A percentile compares a stretch with the other conserved stretches of the same genome.
Evolutionary conservation across 2,797 vertebrate genomes (phyloP).

Genomic region (Coendou prehensilis): DNA sequence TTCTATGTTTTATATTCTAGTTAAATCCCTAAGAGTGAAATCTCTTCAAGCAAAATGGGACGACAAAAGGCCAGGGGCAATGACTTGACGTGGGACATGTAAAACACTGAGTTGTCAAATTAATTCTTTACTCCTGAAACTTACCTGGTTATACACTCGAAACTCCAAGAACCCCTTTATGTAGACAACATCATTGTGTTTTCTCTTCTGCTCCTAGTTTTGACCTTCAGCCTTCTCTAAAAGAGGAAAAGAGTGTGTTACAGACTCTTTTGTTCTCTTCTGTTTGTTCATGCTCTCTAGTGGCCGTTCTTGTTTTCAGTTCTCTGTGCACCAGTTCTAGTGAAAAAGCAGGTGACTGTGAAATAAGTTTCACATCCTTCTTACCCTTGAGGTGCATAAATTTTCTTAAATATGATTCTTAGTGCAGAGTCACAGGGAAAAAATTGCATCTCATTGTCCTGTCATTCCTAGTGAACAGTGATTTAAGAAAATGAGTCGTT

Average conservation of each 20-base stretch:
- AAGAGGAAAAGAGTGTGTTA: not conserved
- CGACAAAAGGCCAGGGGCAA: not conserved
- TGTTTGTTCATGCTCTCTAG: constrained; percentile 49
- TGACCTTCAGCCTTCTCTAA: not conserved
- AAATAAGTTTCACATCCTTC: constrained; percentile 13
- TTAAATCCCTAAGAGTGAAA: constrained; percentile 55
- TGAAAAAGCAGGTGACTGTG: constrained; percentile 15
- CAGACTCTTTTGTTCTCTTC: not conserved
- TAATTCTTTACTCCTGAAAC: constrained; percentile 49
- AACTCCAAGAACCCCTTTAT: not conserved
- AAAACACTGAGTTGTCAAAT: constrained; percentile 4
- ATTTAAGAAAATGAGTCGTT: not conserved
- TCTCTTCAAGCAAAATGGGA: constrained; percentile 60
- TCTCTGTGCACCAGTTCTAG: not conserved
- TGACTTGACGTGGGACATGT: constrained; percentile 3
- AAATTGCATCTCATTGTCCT: not conserved
- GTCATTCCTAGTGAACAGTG: constrained; percentile 57
- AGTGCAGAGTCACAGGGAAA: not conserved
- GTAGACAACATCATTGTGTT: not conserved
- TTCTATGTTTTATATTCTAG: constrained; percentile 52
- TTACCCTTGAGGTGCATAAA: not conserved
- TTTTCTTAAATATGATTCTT: constrained; percentile 41
- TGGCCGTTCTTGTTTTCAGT: constrained; percentile 31
- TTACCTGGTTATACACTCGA: not conserved
- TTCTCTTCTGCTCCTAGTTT: not conserved